phyloP scores from a whole-genome alignment of 2,888 invertebrate species.

The Ochlodes sylvanus region DNA sequence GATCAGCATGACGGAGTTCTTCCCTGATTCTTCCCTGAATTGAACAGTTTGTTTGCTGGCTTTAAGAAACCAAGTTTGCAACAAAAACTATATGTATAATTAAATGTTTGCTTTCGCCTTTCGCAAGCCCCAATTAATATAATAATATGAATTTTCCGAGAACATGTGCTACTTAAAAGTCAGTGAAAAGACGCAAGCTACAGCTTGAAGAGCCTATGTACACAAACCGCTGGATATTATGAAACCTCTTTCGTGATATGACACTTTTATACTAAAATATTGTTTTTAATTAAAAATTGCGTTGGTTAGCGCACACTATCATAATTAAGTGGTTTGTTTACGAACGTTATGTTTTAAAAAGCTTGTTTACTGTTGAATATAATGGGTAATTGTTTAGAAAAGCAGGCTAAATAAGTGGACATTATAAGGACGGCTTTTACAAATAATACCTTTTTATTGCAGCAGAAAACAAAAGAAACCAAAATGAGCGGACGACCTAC shows the following conservation, averaged over 20 bases:
- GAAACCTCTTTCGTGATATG: slow-evolving; percentile 26
- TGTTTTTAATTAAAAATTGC: slow-evolving; percentile 33
- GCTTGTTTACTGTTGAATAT: neutral
- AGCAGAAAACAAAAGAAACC: too few relatives aligned
- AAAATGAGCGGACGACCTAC: too few relatives aligned
- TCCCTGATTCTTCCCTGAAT: too few relatives aligned
- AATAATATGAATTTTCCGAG: neutral
- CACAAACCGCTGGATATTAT: slow-evolving; percentile 28
- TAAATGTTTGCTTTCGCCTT: neutral
- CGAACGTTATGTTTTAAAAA: slow-evolving; percentile 2
- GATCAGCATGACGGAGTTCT: too few relatives aligned
- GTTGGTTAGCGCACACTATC: slow-evolving; percentile 19
- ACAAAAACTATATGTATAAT: too few relatives aligned
- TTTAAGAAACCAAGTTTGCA: too few relatives aligned
- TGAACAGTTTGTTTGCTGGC: too few relatives aligned
- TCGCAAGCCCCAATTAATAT: too few relatives aligned
- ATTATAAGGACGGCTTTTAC: neutral
- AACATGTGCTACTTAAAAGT: neutral
- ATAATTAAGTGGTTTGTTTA: slow-evolving; percentile 26
- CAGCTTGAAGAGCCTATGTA: slow-evolving; percentile 35
- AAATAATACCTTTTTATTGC: too few relatives aligned
- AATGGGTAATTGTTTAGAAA: neutral
- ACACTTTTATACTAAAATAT: slow-evolving; percentile 32
- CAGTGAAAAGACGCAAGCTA: slow-evolving; percentile 16
- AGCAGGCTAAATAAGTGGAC: neutral